These are phyloP conservation scores for Copsychus sechellarum DNA, from an alignment of 2,113 vertebrate genomes.

Conservation along the genomic window DNA sequence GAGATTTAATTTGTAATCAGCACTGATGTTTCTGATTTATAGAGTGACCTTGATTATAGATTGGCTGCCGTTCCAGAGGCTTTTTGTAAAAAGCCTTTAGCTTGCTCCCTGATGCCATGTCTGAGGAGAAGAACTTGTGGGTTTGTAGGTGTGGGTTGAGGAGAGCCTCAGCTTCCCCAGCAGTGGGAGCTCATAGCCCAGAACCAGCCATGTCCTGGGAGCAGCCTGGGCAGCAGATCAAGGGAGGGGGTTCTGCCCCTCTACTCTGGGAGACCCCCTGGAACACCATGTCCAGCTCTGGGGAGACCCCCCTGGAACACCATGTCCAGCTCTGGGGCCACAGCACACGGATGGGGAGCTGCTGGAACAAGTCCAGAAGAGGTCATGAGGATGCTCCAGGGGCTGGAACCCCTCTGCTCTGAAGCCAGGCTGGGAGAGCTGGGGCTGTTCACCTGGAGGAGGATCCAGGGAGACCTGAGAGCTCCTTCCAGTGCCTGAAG, in stretches of 20 bases:
- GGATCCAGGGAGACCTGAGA: not conserved
- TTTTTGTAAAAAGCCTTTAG: not conserved
- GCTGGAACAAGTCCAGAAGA: not conserved
- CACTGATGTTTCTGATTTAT: not conserved
- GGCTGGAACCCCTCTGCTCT: not conserved
- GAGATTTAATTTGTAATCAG: conserved; percentile 2
- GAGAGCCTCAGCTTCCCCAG: not conserved
- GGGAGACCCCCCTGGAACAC: not conserved
- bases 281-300: not conserved
- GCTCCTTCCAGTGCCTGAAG: not conserved
- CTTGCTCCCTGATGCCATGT: not conserved
- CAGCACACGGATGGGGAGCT: not conserved
- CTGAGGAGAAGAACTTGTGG: not conserved
- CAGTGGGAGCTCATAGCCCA: not conserved
- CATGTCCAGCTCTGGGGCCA: not conserved
- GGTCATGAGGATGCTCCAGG: not conserved
- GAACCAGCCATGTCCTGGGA: not conserved
- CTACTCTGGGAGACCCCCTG: not conserved
- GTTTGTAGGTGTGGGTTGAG: not conserved
- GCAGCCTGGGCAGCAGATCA: not conserved
- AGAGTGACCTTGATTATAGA: not conserved
- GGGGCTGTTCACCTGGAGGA: not conserved
- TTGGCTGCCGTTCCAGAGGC: not conserved
- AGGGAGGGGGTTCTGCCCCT: not conserved
- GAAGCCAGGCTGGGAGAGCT: not conserved